These are phyloP conservation scores for Automeris io DNA, from an alignment of 2,888 invertebrate genomes.

Conservation along the genomic window DNA sequence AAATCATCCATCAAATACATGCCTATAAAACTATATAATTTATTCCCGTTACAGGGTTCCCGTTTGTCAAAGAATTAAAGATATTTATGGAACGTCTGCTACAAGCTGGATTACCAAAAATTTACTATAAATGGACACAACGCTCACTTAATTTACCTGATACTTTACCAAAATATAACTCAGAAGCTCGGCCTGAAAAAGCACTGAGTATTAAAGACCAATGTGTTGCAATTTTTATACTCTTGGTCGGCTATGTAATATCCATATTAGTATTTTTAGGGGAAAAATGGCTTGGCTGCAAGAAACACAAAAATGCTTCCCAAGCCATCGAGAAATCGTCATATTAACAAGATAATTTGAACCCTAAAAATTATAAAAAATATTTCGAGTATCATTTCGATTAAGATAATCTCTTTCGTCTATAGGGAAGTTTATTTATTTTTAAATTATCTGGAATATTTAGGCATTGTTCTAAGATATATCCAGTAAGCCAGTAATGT, in stretches of 20 bases:
- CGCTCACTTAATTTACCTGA: constrained; percentile 22
- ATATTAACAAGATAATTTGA: too few species aligned
- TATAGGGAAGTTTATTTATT: too few species aligned
- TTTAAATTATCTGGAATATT: too few species aligned
- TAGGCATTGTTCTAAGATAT: too few species aligned
- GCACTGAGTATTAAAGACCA: constrained; percentile 24
- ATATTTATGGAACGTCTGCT: constrained; percentile 28
- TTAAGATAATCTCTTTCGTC: too few species aligned
- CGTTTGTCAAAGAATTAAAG: constrained; percentile 30
- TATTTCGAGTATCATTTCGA: too few species aligned
- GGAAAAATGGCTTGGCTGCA: constrained; percentile 30
- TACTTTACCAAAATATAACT: constrained; percentile 3
- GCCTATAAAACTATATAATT: neutral
- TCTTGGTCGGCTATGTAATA: constrained; percentile 26
- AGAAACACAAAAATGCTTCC: too few species aligned
- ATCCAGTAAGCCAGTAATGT: too few species aligned
- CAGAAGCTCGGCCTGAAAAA: constrained; percentile 24
- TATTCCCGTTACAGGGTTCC: constrained; percentile 29
- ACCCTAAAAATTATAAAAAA: too few species aligned
- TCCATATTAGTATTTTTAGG: constrained; percentile 25
- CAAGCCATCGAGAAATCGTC: too few species aligned
- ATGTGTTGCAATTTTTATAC: constrained; percentile 26
- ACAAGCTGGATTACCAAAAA: constrained; percentile 37
- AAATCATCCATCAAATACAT: too few species aligned
- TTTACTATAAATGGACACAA: constrained; percentile 41